phyloP scores from a whole-genome alignment of 2,113 vertebrate species.

The Thomomys bottae region DNA sequence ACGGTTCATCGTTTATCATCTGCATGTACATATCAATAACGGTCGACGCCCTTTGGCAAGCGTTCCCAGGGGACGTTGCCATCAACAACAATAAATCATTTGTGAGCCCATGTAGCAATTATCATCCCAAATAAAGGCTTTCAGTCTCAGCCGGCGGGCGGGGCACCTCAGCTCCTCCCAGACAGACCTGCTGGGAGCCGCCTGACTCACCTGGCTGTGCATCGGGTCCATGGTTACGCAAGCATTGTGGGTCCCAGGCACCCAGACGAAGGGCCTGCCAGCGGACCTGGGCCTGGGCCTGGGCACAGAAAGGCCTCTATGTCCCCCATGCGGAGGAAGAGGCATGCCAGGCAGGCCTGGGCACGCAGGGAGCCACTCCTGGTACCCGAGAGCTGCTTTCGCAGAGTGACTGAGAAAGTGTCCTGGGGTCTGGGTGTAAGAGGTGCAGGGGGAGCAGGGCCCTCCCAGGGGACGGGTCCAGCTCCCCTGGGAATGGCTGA shows the following conservation, averaged over 20 bases:
- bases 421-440: slow-evolving; percentile 57
- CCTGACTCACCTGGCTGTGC: slow-evolving; percentile 64
- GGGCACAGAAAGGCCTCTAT: slow-evolving; percentile 72
- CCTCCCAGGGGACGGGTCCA: not conserved
- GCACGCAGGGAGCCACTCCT: slow-evolving; percentile 78
- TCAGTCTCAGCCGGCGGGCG: slow-evolving; percentile 37
- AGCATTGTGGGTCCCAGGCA: slow-evolving; percentile 46
- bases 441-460: not conserved
- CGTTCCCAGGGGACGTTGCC: slow-evolving; percentile 10
- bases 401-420: slow-evolving; percentile 82
- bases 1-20: slow-evolving; percentile 47
- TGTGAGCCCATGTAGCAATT: slow-evolving; percentile 71
- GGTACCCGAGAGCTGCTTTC: slow-evolving; percentile 81
- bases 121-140: slow-evolving; percentile 71
- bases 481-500: not conserved
- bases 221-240: slow-evolving; percentile 66
- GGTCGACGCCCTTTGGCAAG: slow-evolving; percentile 55
- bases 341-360: slow-evolving; percentile 84
- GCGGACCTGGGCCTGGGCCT: slow-evolving; percentile 3
- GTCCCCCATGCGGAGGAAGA: slow-evolving; percentile 81
- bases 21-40: slow-evolving; percentile 52
- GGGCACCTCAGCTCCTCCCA: slow-evolving; percentile 25
- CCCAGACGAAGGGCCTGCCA: slow-evolving; percentile 75
- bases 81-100: slow-evolving; percentile 71
- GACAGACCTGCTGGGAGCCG: not conserved